phyloP scores from a whole-genome alignment of 2,113 vertebrate genomes.

The zebrafish (Danio rerio) region DNA sequence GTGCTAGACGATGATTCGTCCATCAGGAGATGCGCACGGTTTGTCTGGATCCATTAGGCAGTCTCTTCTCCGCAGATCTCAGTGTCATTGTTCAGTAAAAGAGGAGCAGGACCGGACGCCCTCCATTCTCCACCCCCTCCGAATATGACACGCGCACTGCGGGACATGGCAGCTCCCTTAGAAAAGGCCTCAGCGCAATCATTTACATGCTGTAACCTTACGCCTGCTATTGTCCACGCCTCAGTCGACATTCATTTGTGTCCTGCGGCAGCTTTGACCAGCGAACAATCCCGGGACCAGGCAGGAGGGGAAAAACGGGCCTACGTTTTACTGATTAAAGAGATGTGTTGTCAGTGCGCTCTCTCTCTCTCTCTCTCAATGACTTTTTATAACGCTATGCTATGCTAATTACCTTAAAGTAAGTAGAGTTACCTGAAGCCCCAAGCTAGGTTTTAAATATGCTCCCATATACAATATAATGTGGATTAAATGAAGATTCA shows the following conservation, averaged over 20 bases:
- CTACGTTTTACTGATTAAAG: constrained; percentile 81
- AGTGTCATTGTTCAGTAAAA: constrained; percentile 62
- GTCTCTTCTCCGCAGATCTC: constrained; percentile 43
- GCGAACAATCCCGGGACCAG: constrained; percentile 72
- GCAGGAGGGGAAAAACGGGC: constrained; percentile 55
- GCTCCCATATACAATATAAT: background rate
- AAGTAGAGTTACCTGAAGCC: constrained; percentile 14
- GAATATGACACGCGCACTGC: constrained; percentile 75
- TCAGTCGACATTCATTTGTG: constrained; percentile 79
- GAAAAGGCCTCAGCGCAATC: constrained; percentile 75
- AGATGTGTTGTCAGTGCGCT: constrained; percentile 75
- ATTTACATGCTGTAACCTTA: constrained; percentile 82
- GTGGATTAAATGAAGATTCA: constrained; percentile 19
- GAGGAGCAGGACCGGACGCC: constrained; percentile 63
- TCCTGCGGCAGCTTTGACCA: constrained; percentile 76
- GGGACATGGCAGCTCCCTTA: constrained; percentile 80
- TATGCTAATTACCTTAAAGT: constrained; percentile 35
- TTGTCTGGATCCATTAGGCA: constrained; percentile 60
- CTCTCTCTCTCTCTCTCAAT: constrained; percentile 73
- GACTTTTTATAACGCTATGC: constrained; percentile 33
- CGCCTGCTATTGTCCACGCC: constrained; percentile 78
- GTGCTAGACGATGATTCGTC: constrained; percentile 38
- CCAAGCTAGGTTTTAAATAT: background rate
- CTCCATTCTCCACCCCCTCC: constrained; percentile 66
- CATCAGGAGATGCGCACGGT: constrained; percentile 51